Percentiles rank a stretch among this genome's conserved stretches.
phyloP scores from a whole-genome alignment of 2,797 vertebrate genomes.

The Silurus lanzhouensis region DNA sequence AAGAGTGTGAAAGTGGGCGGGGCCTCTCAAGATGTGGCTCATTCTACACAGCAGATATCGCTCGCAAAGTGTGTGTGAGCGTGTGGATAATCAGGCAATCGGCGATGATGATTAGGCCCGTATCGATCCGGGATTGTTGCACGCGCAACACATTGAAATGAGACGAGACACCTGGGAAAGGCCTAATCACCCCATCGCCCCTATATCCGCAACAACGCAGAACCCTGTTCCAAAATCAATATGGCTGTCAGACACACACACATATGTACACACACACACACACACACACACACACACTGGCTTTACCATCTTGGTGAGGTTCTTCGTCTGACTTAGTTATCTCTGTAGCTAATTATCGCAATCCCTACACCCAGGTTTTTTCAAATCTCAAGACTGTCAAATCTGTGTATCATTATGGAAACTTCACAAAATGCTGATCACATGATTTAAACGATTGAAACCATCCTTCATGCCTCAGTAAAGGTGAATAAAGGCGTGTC shows the following conservation, averaged over 20 bases:
- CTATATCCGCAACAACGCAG: slow-evolving; percentile 46
- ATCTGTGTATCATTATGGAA: no score
- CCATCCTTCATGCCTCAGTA: background rate
- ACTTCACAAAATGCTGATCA: background rate
- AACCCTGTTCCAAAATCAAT: slow-evolving; percentile 62
- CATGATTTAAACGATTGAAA: no score
- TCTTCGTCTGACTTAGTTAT: background rate
- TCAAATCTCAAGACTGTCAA: background rate
- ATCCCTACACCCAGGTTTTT: background rate
- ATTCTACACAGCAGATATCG: background rate
- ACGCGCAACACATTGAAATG: slow-evolving; percentile 44
- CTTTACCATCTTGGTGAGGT: slow-evolving; percentile 47
- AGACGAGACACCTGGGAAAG: slow-evolving; percentile 55
- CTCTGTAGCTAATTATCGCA: background rate
- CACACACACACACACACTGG: slow-evolving; percentile 12
- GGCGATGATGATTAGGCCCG: slow-evolving; percentile 16
- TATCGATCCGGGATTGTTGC: slow-evolving; percentile 34
- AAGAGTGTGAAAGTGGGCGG: background rate
- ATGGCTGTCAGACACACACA: slow-evolving; percentile 31
- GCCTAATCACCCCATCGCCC: slow-evolving; percentile 43
- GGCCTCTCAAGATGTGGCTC: background rate
- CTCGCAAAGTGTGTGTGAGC: background rate
- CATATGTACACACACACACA: slow-evolving; percentile 31
- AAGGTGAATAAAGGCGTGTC: background rate
- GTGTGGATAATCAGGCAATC: slow-evolving; percentile 3